These are phyloP conservation scores for Zaprionus lachaisei DNA, from an alignment of 1,140 invertebrate species.

Conservation along the genomic window DNA sequence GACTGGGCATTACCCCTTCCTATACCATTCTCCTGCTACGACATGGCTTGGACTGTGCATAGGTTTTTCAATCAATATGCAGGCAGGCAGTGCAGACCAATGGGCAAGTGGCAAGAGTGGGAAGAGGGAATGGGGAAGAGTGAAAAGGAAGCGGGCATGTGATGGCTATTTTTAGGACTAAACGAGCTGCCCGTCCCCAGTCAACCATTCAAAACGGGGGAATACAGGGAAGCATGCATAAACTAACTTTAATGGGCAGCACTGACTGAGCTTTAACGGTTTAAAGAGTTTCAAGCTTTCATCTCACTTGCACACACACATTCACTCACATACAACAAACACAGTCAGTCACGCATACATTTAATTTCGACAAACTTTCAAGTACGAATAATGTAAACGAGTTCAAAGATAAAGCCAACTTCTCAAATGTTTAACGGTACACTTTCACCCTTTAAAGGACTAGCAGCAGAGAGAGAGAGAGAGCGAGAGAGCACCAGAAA, in stretches of 20 bases:
- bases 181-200: slow-evolving; percentile 19
- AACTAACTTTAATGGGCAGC: slow-evolving; percentile 52
- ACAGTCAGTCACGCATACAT: slow-evolving; percentile 19
- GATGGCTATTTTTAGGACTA: slow-evolving; percentile 56
- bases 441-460: slow-evolving; percentile 80
- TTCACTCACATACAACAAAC: background rate
- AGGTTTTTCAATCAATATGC: slow-evolving; percentile 69
- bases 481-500: slow-evolving; percentile 31
- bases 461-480: slow-evolving; percentile 33
- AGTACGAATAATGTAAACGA: slow-evolving; percentile 27
- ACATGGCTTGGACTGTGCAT: slow-evolving; percentile 31
- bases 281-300: slow-evolving; percentile 55
- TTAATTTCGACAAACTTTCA: slow-evolving; percentile 40
- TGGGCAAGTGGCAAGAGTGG: slow-evolving; percentile 13
- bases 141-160: slow-evolving; percentile 20
- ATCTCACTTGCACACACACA: slow-evolving; percentile 21
- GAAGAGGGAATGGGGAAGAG: background rate
- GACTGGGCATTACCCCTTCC: slow-evolving; percentile 10
- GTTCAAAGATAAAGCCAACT: slow-evolving; percentile 12
- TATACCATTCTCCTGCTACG: background rate
- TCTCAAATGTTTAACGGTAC: slow-evolving; percentile 23
- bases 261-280: slow-evolving; percentile 43
- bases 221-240: slow-evolving; percentile 6
- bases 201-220: slow-evolving; percentile 27
- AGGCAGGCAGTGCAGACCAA: slow-evolving; percentile 28